Evolutionary conservation across 1,140 invertebrate species (phyloP), one percentile per base, ranked within the genome.

Genomic region (Drosophila orena): DNA sequence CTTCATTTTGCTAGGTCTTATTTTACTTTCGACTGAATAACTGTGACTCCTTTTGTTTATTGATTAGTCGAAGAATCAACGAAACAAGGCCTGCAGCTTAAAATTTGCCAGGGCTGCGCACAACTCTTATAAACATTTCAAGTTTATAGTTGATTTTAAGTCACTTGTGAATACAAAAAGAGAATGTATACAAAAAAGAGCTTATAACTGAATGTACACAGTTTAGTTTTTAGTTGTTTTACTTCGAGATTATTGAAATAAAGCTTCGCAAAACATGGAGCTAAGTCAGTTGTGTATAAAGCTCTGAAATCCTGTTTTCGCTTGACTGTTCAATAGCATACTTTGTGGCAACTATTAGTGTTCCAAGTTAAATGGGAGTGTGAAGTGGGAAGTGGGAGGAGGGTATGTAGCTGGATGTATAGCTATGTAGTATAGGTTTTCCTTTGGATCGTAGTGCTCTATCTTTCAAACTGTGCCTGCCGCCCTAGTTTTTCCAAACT

Each of bases 31-130:
- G 1, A 10, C 1, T 64, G n/a, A 0, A 22, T 11, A 64, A 22
- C 5, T 58, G 17, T n/a, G 27, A 47, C 46, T 47, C 11, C 7
- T 7, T 22, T 61, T 49, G 2, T n/a, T 35, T 50, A 66, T 66
- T 66, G 44, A 50, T 66, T 66, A 62, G 6, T 50, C 37, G 6
- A 62, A 8, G n/a, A 34, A 49, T 42, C 27, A 61, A 34, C 10
- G 22, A 66, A 34, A 12, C 1, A n/a, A 12, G 30, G 24, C 14
- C 35, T 17, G 54, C 17, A 47, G 30, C 3, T 15, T 10, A 10
- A 20, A 8, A 10, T 7, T 30, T 30, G 3, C 1, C 24, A 61
- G 52, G 58, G 24, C 35, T 61, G 52, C 14, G 7, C 8, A 10
- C 4, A 3, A 20, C 11, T 24, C 5, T 8, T 11, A 43, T 7